Base-by-base conservation (phyloP, 2,113 vertebrate species). In the Lepus americanus region DNA sequence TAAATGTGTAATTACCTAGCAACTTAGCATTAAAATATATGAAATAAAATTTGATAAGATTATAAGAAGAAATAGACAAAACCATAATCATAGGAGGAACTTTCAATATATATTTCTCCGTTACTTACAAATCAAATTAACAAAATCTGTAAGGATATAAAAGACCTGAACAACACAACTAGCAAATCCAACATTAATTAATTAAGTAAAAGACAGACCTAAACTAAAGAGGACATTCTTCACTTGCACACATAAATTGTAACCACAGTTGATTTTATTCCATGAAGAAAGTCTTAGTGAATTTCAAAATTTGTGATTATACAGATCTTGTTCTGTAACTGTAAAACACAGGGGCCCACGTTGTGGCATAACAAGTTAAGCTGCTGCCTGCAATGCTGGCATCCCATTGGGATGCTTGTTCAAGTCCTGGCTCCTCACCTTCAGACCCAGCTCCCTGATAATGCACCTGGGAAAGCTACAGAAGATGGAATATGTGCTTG, bases 1-100 rank as follows among this genome's bases (percentile, higher is more conserved):
- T 70, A 89, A 81, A 69, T 88, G 53, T 82, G 23, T 23, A 77
- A 12, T 2, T 5, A 88, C 27, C 22, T 74, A 79, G 49, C 25
- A 96, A 90, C 4, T 80, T 9, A 31, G 22, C 39, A 49, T 95
- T 70, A 96, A 91, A 89, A 74, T 20, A 85, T 39, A 51, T 73
- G 29, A 94, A 84, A 27, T 0, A 90, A 88, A 89, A 72, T 63
- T 29, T 39, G 64, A 70, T 23, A 90, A 5, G 92, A 92, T 74
- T 84, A 61, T 16, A 61, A 92, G 31, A 66, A 77, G 13, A 84
- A 92, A 59, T 2, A 87, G 27, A 83, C n/a, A 96, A 89, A 76
- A 51, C 61, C 29, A 31, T 39, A 86, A 78, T 70, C 59, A 86
- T 9, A 49, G 17, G 29, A 86, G 29, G 6, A 82, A 73, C 92